Conservation (phyloP, 2,113 vertebrate genomes). For the Ptychochromis oligacanthus region DNA sequence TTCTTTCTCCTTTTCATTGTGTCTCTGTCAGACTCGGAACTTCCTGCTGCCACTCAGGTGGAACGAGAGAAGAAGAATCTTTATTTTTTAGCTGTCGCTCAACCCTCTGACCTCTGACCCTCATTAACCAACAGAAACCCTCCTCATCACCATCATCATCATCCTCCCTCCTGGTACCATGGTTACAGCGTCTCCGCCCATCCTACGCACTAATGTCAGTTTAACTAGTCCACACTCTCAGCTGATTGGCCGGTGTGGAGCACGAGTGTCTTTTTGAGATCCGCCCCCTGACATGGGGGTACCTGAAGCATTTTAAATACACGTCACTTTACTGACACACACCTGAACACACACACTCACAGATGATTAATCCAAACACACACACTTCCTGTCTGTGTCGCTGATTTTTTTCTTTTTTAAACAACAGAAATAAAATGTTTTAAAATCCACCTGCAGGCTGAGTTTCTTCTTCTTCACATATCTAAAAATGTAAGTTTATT, state of each 20-base stretch:
- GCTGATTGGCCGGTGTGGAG: not conserved
- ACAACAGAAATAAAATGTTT: constrained; percentile 18
- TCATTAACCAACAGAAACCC: constrained; percentile 23
- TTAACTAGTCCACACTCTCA: not conserved
- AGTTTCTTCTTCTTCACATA: not conserved
- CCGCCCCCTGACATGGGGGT: constrained; percentile 6
- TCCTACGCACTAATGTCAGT: not conserved
- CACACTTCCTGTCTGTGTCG: not conserved
- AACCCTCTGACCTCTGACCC: not conserved
- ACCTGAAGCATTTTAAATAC: constrained; percentile 33
- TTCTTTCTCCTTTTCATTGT: not conserved
- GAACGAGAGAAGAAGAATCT: constrained; percentile 5
- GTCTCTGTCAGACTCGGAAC: constrained; percentile 16
- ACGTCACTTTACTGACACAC: constrained; percentile 39
- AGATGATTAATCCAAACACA: not conserved
- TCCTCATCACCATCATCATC: not conserved
- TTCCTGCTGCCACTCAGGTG: constrained; percentile 6
- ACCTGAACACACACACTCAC: not conserved
- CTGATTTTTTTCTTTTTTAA: not conserved
- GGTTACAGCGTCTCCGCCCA: not conserved
- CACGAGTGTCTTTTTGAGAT: not conserved
- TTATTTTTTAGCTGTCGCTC: not conserved
- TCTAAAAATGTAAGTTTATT: not conserved
- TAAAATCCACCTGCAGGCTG: not conserved
- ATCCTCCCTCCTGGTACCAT: not conserved